Conservation (phyloP, 1,140 invertebrate species). For the Medauroidea extradentata region DNA sequence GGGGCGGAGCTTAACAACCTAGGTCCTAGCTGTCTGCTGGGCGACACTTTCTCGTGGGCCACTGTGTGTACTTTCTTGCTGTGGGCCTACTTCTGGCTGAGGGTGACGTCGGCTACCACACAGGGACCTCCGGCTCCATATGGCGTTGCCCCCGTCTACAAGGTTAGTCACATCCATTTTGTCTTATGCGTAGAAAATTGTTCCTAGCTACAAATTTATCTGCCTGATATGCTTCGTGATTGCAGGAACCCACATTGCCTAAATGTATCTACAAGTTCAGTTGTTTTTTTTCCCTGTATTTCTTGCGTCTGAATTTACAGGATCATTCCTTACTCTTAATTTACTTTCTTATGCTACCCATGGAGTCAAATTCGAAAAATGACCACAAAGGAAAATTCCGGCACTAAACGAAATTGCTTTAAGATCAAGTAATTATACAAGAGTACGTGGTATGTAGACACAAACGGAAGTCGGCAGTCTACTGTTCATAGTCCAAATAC, state of each 20-base stretch:
- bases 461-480: too few species aligned
- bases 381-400: too few species aligned
- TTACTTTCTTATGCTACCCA: too few species aligned
- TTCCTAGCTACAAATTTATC: not conserved
- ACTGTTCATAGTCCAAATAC: too few species aligned
- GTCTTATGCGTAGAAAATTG: too few species aligned
- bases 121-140: conserved; percentile 48
- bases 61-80: conserved; percentile 25
- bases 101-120: conserved; percentile 44
- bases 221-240: not conserved
- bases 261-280: not conserved
- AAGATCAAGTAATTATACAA: too few species aligned
- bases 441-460: too few species aligned
- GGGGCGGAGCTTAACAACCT: conserved; percentile 16
- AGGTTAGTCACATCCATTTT: conserved; percentile 29
- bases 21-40: conserved; percentile 20
- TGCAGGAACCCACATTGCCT: not conserved
- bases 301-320: too few species aligned
- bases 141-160: conserved; percentile 48
- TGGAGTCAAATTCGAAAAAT: too few species aligned
- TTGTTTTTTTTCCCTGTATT: too few species aligned
- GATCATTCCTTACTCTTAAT: too few species aligned
- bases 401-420: too few species aligned
- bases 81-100: conserved; percentile 40
- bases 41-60: conserved; percentile 38